Evolutionary conservation across 2,888 invertebrate genomes (phyloP), one percentile per base, ranked within the genome.

Genomic region (Balanococcus diminutus): DNA sequence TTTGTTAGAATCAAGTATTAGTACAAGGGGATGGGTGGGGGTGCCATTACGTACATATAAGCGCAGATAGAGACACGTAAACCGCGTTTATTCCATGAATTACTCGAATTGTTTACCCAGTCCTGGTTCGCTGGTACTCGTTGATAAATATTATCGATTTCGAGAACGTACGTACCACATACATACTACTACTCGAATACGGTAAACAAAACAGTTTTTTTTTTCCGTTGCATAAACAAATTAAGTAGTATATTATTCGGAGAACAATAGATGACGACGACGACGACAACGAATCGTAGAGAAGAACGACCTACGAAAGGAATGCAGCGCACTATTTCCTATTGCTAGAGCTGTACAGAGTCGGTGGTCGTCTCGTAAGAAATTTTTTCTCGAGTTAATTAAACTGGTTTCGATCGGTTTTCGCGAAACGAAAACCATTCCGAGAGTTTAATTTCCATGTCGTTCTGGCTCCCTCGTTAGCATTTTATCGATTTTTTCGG

Each of bases 61-160:
- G n/a, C n/a, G n/a, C n/a, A n/a, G n/a, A n/a, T n/a, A n/a, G n/a
- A 56, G 19, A 22, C 56, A 9, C 22, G 22, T 56, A 22, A 56
- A 56, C 22, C 56, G 56, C 56, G 22, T 8, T 19, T 56, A 56
- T 56, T 56, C 56, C 56, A 56, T 22, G 56, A 67, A 67, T 67
- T 67, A 67, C 67, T 3, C 28, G 67, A 67, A 67, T 67, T 67
- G 67, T 67, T 67, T 67, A 67, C 67, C 28, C 19, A 67, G 67
- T 67, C n/a, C 67, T 67, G 67, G 67, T 31, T 0, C 67, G 28
- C 16, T 16, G 67, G 16, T 67, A 28, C 67, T 31, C 56, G 56
- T 56, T 56, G 67, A 67, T 67, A 67, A 67, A 28, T 67, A 67
- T 67, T 67, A 67, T 67, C 67, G 67, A 67, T 67, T 67, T 56